Conservation (phyloP, 2,888 invertebrate species). For the Smittia aterrima region DNA sequence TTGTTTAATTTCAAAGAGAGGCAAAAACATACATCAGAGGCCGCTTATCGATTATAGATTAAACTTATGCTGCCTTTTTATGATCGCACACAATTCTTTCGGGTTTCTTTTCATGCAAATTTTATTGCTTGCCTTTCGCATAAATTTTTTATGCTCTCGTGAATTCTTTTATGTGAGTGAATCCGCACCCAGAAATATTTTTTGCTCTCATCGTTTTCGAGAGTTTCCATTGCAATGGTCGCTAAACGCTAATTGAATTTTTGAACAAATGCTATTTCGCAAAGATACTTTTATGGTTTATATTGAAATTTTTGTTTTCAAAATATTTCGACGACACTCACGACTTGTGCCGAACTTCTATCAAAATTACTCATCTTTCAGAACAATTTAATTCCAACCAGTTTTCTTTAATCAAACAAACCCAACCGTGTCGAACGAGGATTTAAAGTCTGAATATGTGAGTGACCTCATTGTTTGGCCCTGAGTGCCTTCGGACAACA, state of each 20-base stretch:
- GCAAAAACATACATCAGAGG: background rate
- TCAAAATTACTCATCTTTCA: background rate
- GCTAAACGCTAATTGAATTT: too few relatives aligned
- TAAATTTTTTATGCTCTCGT: conserved; percentile 8
- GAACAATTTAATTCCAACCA: background rate
- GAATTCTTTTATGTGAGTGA: background rate
- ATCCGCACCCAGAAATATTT: background rate
- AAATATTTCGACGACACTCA: too few relatives aligned
- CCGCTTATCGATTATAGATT: conserved; percentile 14
- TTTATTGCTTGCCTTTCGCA: background rate
- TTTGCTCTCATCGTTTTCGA: background rate
- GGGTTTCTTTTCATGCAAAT: conserved; percentile 4
- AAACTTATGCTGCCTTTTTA: conserved; percentile 20
- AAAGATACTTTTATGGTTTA: background rate
- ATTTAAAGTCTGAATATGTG: background rate
- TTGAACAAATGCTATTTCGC: background rate
- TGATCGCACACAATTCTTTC: background rate
- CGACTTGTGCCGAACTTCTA: too few relatives aligned
- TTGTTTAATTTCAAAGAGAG: background rate
- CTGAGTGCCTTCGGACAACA: background rate
- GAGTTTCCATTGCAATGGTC: background rate
- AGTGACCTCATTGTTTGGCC: conserved; percentile 31
- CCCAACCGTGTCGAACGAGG: conserved; percentile 10
- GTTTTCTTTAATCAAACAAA: conserved; percentile 9
- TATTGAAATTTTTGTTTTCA: too few relatives aligned